These are phyloP conservation scores for Ginglymostoma cirratum DNA, from an alignment of 2,113 vertebrate species.

Conservation along the genomic window DNA sequence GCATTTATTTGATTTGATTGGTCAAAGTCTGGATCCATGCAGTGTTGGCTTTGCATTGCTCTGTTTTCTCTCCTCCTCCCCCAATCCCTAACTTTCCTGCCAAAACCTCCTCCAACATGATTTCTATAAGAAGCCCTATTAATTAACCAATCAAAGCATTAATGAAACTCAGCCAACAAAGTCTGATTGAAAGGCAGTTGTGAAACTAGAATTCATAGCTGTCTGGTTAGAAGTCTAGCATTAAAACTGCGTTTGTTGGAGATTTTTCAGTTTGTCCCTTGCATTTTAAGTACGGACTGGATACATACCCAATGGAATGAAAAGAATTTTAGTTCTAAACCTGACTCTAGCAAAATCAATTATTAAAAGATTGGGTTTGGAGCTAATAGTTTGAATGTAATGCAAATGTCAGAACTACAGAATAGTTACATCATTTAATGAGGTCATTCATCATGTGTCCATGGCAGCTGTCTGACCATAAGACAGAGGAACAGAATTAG, in stretches of 20 bases:
- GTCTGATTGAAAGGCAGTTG: background rate
- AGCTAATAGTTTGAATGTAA: background rate
- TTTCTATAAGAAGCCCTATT: background rate
- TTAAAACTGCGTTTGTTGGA: background rate
- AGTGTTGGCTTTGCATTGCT: background rate
- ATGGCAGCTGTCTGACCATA: too few relatives aligned
- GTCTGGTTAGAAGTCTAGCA: background rate
- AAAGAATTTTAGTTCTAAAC: background rate
- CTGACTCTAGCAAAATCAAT: background rate
- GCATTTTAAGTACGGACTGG: too few relatives aligned
- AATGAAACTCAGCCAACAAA: background rate
- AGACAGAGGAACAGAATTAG: too few relatives aligned
- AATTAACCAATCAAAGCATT: background rate
- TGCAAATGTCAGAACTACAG: too few relatives aligned
- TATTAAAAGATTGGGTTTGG: background rate
- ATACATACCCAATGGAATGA: too few relatives aligned
- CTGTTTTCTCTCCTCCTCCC: background rate
- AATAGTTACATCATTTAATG: too few relatives aligned
- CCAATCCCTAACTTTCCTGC: too few relatives aligned
- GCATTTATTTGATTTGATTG: background rate
- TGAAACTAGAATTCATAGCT: background rate
- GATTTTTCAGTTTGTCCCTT: too few relatives aligned
- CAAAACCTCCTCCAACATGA: too few relatives aligned
- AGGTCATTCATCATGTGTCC: too few relatives aligned
- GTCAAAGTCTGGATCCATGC: background rate